Base-by-base conservation (phyloP, 2,888 invertebrate genomes). In the Ceraclea dissimilis region DNA sequence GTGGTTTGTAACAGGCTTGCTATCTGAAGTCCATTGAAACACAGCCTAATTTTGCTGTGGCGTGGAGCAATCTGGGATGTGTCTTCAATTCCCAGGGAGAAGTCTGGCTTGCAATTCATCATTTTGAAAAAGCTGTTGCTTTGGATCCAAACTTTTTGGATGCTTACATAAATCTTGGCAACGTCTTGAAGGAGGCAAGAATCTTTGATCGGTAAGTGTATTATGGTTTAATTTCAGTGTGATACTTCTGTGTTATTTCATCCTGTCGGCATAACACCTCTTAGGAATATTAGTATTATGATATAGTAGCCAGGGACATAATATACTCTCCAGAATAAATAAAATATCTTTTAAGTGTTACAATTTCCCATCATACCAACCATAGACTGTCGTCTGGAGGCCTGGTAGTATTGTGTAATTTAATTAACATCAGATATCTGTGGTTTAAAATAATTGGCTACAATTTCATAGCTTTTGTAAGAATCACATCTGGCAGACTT, bases 1-100 rank as follows among this genome's bases (percentile, higher is more conserved):
- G 26, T 26, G 4, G 4, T 26, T 26, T 26, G 26, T 26, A 26
- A 26, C 13, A 99, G 98, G 96, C 97, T 61, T 99, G 99, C 80
- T 99, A 99, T 79, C 83, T 99, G 79, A 99, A 98, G 83, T 97
- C 99, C 60, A 99, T 99, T 72, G 99, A 99, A 81, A 99, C 98
- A 49, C 86, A 97, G 73, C 98, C 98, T 49, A 96, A 95, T 75
- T 99, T 99, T 79, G 98, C 99, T 54, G 98, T 99, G 51, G 99
- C 99, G 60, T 99, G 99, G 99, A 97, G 97, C 77, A 99, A 99
- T 76, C 83, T 99, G 67, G 98, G 99, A 65, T 99, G 99, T 77
- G 98, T 99, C 57, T 99, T 99, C 80, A 99, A 99, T 77, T 95
- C 97, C 20, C 96, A 98, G 72, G 95, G 95, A 64, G 98, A 99